Conservation (phyloP, 2,797 vertebrate genomes). For the Brachyalestes nurse region DNA sequence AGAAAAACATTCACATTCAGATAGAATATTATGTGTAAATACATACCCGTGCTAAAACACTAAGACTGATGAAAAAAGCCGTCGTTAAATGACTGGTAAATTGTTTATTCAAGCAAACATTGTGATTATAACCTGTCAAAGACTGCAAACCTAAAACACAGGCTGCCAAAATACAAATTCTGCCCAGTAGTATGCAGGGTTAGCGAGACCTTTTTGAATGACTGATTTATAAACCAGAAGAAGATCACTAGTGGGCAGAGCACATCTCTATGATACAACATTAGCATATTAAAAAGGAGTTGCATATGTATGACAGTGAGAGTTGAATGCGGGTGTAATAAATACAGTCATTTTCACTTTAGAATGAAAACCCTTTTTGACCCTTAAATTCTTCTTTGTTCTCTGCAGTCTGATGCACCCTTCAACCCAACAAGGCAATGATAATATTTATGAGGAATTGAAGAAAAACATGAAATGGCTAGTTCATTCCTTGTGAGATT, state of each 20-base stretch:
- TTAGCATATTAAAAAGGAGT: neutral
- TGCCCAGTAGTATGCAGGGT: neutral
- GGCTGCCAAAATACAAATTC: neutral
- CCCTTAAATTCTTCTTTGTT: neutral
- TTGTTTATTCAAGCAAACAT: neutral
- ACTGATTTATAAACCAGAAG: neutral
- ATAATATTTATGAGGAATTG: neutral
- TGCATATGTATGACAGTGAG: neutral
- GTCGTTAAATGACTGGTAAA: neutral
- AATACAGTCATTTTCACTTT: neutral
- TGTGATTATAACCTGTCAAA: constrained; percentile 4
- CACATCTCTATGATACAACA: neutral
- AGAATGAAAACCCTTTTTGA: neutral
- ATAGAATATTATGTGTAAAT: neutral
- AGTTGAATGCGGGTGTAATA: neutral
- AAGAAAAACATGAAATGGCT: neutral
- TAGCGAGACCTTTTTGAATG: neutral
- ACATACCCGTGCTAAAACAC: neutral
- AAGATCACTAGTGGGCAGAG: neutral
- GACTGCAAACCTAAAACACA: neutral
- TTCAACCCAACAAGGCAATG: neutral
- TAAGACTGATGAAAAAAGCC: neutral
- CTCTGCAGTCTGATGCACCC: neutral
- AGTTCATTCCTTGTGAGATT: neutral
- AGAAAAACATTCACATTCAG: neutral